phyloP scores from a whole-genome alignment of 2,888 invertebrate genomes.

The Lepidochitona cinerea region DNA sequence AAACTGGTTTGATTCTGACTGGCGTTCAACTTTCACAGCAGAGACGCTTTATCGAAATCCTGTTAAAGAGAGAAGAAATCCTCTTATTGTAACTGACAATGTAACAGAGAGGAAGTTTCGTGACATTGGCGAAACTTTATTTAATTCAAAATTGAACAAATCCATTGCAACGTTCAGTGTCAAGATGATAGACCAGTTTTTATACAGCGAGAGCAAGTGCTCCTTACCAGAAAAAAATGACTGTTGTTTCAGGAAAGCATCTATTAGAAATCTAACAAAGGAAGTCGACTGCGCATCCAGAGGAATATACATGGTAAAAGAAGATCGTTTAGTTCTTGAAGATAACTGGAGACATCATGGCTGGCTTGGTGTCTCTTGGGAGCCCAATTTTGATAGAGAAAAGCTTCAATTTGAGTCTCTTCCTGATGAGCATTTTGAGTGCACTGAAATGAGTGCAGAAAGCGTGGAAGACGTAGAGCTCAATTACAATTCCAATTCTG shows the following conservation, averaged over 20 bases:
- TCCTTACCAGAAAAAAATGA: not conserved
- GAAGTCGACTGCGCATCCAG: not conserved
- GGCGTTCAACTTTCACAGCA: slow-evolving; percentile 4
- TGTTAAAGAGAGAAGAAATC: not conserved
- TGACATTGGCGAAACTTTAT: slow-evolving; percentile 11
- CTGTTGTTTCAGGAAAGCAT: not conserved
- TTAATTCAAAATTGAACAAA: slow-evolving; percentile 10
- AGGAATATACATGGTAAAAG: not conserved
- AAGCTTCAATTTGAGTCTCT: not conserved
- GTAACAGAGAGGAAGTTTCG: too few relatives aligned
- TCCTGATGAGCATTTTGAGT: not conserved
- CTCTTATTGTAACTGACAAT: too few relatives aligned
- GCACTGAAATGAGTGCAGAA: too few relatives aligned
- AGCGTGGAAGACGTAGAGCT: not conserved
- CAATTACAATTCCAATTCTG: not conserved
- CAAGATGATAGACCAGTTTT: not conserved
- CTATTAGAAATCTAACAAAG: not conserved
- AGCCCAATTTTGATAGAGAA: not conserved
- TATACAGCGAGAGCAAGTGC: not conserved
- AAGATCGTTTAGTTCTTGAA: not conserved
- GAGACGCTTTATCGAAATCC: not conserved
- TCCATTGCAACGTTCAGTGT: not conserved
- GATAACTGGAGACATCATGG: not conserved
- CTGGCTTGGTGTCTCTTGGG: not conserved
- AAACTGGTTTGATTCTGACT: slow-evolving; percentile 11